These are phyloP conservation scores for Potorous gilbertii DNA, from an alignment of 2,797 vertebrate species.

Conservation along the genomic window DNA sequence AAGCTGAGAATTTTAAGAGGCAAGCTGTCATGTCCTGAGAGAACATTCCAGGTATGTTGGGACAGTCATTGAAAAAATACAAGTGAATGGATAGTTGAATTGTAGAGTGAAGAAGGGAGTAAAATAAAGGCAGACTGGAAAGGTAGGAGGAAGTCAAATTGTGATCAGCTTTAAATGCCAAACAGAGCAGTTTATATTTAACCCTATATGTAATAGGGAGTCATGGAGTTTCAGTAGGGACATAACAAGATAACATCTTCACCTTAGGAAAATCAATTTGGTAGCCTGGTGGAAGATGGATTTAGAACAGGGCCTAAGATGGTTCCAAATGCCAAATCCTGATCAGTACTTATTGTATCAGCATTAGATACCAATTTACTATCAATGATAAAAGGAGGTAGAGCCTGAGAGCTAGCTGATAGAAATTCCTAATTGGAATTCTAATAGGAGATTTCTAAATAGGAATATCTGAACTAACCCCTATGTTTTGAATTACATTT, in stretches of 20 bases:
- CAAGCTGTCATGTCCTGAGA: too few relatives aligned
- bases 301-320: not conserved
- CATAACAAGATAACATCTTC: not conserved
- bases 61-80: not conserved
- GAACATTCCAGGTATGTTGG: not conserved
- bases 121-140: not conserved
- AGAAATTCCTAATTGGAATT: not conserved
- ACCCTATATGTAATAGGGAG: not conserved
- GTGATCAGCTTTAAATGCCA: not conserved
- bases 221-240: not conserved
- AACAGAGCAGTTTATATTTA: not conserved
- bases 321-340: not conserved
- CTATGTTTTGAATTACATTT: not conserved
- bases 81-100: not conserved
- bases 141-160: not conserved
- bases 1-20: not conserved
- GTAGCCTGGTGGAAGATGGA: not conserved
- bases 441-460: not conserved
- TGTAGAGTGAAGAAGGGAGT: not conserved
- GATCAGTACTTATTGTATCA: not conserved
- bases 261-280: not conserved
- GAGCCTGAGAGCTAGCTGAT: not conserved
- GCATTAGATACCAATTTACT: not conserved
- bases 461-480: not conserved
- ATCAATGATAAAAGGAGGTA: not conserved